These are phyloP conservation scores for Silurus meridionalis DNA, from an alignment of 2,113 vertebrate species.

Conservation along the genomic window DNA sequence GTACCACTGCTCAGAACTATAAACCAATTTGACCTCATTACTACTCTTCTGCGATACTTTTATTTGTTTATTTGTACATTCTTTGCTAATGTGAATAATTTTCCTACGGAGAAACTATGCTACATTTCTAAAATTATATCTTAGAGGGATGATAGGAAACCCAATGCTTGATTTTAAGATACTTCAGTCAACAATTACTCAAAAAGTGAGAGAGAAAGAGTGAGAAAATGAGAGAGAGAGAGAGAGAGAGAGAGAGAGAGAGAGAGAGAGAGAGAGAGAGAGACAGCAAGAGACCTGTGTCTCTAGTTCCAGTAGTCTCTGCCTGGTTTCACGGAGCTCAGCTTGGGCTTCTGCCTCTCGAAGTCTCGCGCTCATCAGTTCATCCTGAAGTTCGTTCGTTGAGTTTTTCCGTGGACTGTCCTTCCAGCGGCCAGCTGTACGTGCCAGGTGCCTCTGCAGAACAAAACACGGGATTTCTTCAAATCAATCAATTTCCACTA, in stretches of 20 bases:
- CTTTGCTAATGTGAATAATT: neutral
- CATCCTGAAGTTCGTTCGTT: constrained; percentile 89
- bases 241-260: neutral
- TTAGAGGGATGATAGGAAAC: neutral
- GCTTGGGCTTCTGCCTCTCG: constrained; percentile 93
- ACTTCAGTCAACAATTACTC: neutral
- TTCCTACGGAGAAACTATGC: neutral
- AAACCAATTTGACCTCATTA: neutral
- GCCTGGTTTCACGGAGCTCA: constrained; percentile 86
- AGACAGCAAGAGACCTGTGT: constrained; percentile 79
- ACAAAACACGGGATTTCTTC: neutral
- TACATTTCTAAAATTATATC: neutral
- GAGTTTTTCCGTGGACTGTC: constrained; percentile 88
- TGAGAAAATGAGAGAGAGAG: neutral
- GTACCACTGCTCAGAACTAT: neutral
- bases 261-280: neutral
- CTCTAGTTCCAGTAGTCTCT: constrained; percentile 93
- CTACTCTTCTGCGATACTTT: neutral
- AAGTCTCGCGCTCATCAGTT: constrained; percentile 91
- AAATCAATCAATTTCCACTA: neutral
- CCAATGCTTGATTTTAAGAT: neutral
- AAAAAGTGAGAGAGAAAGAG: neutral
- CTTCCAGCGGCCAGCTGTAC: constrained; percentile 92
- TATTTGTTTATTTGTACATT: neutral
- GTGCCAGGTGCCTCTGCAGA: constrained; percentile 86